Evolutionary conservation across 1,140 invertebrate genomes (phyloP).

Genomic region (Drosophila pseudoobscura): DNA sequence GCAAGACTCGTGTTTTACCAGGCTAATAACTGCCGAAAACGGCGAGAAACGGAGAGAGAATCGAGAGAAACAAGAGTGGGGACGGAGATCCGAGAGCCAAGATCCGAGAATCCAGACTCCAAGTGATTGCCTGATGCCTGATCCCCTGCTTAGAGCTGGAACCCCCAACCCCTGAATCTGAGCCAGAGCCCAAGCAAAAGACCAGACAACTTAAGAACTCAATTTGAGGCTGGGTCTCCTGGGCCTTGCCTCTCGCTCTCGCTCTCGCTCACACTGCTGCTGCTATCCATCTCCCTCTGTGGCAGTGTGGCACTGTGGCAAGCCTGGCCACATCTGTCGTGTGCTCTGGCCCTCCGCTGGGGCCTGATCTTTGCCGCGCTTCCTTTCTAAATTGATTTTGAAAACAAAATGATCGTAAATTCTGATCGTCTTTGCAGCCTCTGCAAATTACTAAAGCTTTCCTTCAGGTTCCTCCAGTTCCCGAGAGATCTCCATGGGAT

Average conservation of each 20-base stretch:
- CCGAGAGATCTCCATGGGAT: slow-evolving; percentile 31
- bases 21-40: slow-evolving; percentile 77
- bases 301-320: too few species aligned
- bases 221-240: slow-evolving; percentile 55
- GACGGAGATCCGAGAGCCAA: slow-evolving; percentile 5
- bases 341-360: slow-evolving; percentile 25
- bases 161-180: background rate
- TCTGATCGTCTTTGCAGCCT: slow-evolving; percentile 78
- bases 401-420: slow-evolving; percentile 82
- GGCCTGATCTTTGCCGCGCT: slow-evolving; percentile 78
- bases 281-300: too few species aligned
- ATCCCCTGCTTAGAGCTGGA: slow-evolving; percentile 25
- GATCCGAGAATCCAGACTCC: slow-evolving; percentile 13
- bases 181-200: background rate
- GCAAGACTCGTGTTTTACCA: slow-evolving; percentile 77
- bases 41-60: slow-evolving; percentile 3
- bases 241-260: background rate
- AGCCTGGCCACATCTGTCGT: slow-evolving; percentile 33
- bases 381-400: slow-evolving; percentile 82
- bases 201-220: slow-evolving; percentile 69
- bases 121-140: slow-evolving; percentile 24
- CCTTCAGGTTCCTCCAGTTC: slow-evolving; percentile 9
- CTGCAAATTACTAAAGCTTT: slow-evolving; percentile 75
- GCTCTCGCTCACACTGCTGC: slow-evolving; percentile 1
- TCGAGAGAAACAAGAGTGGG: background rate